These are phyloP conservation scores for Drosophila paracracens DNA, from an alignment of 2,888 invertebrate species.

Conservation along the genomic window DNA sequence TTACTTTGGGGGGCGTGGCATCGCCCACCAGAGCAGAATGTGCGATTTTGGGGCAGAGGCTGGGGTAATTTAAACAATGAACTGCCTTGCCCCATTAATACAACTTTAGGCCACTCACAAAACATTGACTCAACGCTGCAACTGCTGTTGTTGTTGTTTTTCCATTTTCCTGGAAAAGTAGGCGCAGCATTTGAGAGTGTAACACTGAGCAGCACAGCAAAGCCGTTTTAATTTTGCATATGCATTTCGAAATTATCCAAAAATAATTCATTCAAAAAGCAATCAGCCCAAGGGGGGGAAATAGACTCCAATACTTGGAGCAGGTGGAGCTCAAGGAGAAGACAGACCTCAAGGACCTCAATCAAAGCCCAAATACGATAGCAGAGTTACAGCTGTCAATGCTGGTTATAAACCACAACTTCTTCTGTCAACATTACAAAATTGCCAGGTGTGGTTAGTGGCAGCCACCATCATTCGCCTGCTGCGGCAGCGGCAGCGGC, in stretches of 20 bases:
- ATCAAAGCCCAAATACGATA: not conserved
- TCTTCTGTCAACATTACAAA: not conserved
- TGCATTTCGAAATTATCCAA: not conserved
- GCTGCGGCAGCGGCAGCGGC: not conserved
- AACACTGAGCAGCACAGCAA: not conserved
- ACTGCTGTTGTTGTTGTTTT: slow-evolving; percentile 22
- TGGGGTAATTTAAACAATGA: slow-evolving; percentile 74
- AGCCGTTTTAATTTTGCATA: not conserved
- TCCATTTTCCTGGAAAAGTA: not conserved
- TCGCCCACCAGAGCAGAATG: not conserved
- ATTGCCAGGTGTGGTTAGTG: not conserved
- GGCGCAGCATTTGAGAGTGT: not conserved
- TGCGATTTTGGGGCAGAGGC: not conserved
- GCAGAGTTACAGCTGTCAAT: not conserved
- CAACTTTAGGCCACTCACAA: slow-evolving; percentile 68
- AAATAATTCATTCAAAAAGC: not conserved
- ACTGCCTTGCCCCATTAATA: slow-evolving; percentile 76
- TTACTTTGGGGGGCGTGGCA: slow-evolving; percentile 14
- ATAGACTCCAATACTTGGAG: not conserved
- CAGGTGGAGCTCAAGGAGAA: not conserved
- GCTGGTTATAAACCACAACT: not conserved
- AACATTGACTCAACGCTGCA: slow-evolving; percentile 63
- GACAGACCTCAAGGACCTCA: not conserved
- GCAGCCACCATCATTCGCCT: not conserved
- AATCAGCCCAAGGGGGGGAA: not conserved